Evolutionary conservation across 2,797 vertebrate species (phyloP), one percentile per base, ranked within the genome.

Genomic region (Etheostoma perlongum): DNA sequence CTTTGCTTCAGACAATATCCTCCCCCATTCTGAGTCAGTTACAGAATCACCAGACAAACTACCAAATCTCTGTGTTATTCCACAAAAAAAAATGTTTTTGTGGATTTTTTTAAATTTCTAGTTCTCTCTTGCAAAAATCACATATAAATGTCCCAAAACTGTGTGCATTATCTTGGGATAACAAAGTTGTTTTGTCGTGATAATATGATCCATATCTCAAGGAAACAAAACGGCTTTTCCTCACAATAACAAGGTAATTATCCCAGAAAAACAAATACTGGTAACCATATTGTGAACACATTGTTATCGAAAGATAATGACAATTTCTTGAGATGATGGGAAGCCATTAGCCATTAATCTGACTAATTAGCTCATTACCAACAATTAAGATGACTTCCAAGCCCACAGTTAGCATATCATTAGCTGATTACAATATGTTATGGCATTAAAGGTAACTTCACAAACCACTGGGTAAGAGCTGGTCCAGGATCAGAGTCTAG

Each of bases 1-100:
- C 64, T 75, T 67, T 55, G 51, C 53, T 53, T 78, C 53, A 68
- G 51, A 76, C 23, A 5, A 72, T 44, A 72, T 46, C 36, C 15
- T 52, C 51, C 73, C 11, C 19, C 48, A 30, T 57, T 44, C 46
- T 44, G 57, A 73, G 27, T 23, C 61, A 11, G 49, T 55, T 33
- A 54, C 21, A 64, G 54, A 64, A 27, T 53, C 66, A 58, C 10
- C 58, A 59, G 19, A 44, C 44, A 30, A 36, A 62, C 42, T 53
- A 46, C 16, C 5, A 63, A 49, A 48, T 44, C 40, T 57, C 47
- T 11, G 13, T 23, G 42, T 46, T 57, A 54, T n/a, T 40, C 16
- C 14, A 23, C 21, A 11, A 30, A 68, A 51, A 62, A 13, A 46
- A 6, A 36, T 15, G 49, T 44, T 57, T 51, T 2, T 10, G 12